Conservation (phyloP, 2,888 invertebrate genomes). For the Crematogaster levior region DNA sequence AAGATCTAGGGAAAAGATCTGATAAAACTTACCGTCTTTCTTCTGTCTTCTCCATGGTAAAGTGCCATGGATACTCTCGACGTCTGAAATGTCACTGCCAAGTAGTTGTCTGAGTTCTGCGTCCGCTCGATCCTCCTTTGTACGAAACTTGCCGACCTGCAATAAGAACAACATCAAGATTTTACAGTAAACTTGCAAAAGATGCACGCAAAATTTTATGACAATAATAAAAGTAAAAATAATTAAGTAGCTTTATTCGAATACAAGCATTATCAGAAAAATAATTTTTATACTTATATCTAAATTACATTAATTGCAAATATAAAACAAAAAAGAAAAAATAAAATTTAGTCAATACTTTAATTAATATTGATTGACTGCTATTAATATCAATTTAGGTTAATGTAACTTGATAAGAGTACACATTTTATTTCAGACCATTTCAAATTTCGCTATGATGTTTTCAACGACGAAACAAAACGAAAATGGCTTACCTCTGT, state of each 20-base stretch:
- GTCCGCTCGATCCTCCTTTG: constrained; percentile 92
- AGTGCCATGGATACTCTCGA: constrained; percentile 88
- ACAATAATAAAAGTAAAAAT: background rate
- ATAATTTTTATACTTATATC: background rate
- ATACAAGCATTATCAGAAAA: background rate
- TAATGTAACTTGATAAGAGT: background rate
- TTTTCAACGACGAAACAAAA: constrained; percentile 44
- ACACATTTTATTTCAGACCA: constrained; percentile 7
- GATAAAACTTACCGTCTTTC: constrained; percentile 85
- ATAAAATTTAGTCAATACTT: background rate
- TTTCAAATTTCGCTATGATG: constrained; percentile 29
- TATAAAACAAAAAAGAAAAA: background rate
- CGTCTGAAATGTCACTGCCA: constrained; percentile 89
- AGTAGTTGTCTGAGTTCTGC: constrained; percentile 91
- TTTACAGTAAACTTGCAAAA: background rate
- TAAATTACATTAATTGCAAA: background rate
- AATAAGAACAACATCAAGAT: constrained; percentile 62
- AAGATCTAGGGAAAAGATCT: constrained; percentile 4
- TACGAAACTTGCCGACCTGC: constrained; percentile 92
- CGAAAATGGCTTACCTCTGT: constrained; percentile 90
- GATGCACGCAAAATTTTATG: background rate
- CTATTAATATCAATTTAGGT: background rate
- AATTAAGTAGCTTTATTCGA: background rate
- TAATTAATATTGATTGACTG: background rate
- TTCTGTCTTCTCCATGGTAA: constrained; percentile 88